Percentiles rank a stretch among this genome's conserved stretches.
phyloP scores from a whole-genome alignment of 2,113 vertebrate genomes.

The Gambusia holbrooki region DNA sequence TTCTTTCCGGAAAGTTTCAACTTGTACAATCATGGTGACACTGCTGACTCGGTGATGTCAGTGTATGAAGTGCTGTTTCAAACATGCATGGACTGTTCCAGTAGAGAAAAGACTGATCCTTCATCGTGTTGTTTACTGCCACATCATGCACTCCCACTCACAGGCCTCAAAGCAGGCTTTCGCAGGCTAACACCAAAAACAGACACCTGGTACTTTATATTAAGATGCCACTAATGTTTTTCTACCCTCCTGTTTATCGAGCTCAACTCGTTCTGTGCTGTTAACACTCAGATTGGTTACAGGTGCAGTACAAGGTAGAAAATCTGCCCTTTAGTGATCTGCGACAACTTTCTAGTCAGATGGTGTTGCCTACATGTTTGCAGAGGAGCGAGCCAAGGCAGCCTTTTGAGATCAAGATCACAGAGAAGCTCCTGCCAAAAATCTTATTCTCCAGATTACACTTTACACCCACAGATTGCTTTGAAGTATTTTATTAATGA shows the following conservation, averaged over 20 bases:
- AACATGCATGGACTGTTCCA: not conserved
- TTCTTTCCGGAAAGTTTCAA: not conserved
- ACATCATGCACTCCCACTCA: slow-evolving; percentile 21
- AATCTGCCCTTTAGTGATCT: slow-evolving; percentile 1
- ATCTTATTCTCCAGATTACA: not conserved
- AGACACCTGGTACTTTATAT: not conserved
- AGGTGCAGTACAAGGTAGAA: not conserved
- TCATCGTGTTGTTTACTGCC: slow-evolving; percentile 17
- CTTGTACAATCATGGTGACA: slow-evolving; percentile 15
- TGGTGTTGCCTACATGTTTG: slow-evolving; percentile 32
- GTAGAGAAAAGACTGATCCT: slow-evolving; percentile 3
- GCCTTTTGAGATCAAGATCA: slow-evolving; percentile 18
- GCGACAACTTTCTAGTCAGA: slow-evolving; percentile 36
- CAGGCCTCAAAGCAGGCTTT: not conserved
- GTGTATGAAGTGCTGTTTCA: slow-evolving; percentile 4
- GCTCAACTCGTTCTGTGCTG: not conserved
- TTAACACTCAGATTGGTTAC: not conserved
- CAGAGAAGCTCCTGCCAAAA: not conserved
- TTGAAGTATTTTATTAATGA: not conserved
- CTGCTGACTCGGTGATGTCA: slow-evolving; percentile 23
- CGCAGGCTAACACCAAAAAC: not conserved
- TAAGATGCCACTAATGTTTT: not conserved
- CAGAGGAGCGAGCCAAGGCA: slow-evolving; percentile 5
- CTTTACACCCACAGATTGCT: not conserved
- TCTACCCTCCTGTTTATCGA: not conserved